These are phyloP conservation scores for Nysson spinosus DNA, from an alignment of 2,888 invertebrate genomes.

Conservation along the genomic window DNA sequence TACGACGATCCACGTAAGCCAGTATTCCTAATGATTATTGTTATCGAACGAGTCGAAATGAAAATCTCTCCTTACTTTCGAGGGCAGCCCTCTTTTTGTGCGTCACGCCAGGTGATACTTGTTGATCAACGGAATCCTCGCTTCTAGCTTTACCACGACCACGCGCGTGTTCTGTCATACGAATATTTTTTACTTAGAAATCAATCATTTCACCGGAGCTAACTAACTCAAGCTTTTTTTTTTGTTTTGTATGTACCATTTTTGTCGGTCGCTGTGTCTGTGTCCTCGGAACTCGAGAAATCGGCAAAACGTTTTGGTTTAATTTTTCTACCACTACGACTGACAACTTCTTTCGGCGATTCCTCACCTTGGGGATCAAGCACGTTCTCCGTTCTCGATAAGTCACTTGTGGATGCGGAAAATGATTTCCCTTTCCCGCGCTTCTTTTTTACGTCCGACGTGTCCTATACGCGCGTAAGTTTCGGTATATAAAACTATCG, in stretches of 20 bases:
- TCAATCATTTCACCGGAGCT: neutral
- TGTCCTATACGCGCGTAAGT: conserved; percentile 48
- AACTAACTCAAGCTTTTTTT: neutral
- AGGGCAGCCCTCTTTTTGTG: conserved; percentile 65
- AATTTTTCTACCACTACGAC: conserved; percentile 86
- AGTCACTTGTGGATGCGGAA: conserved; percentile 56
- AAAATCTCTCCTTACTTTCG: conserved; percentile 67
- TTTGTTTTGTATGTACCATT: conserved; percentile 52
- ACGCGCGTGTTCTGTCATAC: conserved; percentile 68
- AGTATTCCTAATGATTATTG: too few species aligned
- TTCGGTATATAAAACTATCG: too few species aligned
- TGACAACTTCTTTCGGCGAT: conserved; percentile 81
- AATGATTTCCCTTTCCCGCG: conserved; percentile 63
- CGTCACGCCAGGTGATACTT: conserved; percentile 59
- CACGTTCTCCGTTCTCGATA: conserved; percentile 61
- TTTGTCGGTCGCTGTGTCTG: conserved; percentile 62
- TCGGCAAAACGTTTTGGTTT: conserved; percentile 81
- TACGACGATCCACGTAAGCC: neutral
- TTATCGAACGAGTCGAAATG: neutral
- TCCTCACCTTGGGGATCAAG: conserved; percentile 76
- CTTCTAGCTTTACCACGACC: conserved; percentile 67
- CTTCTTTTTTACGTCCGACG: conserved; percentile 64
- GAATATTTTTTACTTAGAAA: conserved; percentile 8
- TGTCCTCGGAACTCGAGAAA: conserved; percentile 71
- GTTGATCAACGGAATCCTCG: conserved; percentile 70